These are phyloP conservation scores for Halichoerus grypus DNA, from an alignment of 2,113 vertebrate genomes.

Conservation along the genomic window DNA sequence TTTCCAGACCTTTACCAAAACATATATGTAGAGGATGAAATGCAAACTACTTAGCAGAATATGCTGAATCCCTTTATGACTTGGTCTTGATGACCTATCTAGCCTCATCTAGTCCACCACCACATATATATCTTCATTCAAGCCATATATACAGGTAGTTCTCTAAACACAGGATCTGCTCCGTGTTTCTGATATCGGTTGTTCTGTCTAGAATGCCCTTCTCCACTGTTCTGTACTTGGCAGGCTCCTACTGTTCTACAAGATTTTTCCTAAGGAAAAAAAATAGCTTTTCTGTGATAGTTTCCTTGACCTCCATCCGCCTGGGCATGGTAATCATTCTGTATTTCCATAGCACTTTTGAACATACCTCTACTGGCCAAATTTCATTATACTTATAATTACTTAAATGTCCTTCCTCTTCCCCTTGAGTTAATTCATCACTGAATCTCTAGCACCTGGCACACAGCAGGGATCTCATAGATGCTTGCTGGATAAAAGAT, in stretches of 20 bases:
- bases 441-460: slow-evolving; percentile 23
- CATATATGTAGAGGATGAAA: neutral
- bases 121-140: neutral
- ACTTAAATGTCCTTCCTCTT: slow-evolving; percentile 5
- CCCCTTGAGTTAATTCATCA: neutral
- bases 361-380: neutral
- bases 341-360: neutral
- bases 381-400: neutral
- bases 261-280: neutral
- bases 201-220: neutral
- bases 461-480: neutral
- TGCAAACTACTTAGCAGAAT: neutral
- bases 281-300: neutral
- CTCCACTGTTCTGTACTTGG: neutral
- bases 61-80: neutral
- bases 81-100: neutral
- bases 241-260: neutral
- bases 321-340: neutral
- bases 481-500: neutral
- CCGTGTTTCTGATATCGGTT: neutral
- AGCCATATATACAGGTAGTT: neutral
- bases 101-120: neutral
- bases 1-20: neutral
- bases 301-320: neutral
- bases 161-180: neutral